Conservation (phyloP, 1,140 invertebrate genomes). For the Euwallacea fornicatus region DNA sequence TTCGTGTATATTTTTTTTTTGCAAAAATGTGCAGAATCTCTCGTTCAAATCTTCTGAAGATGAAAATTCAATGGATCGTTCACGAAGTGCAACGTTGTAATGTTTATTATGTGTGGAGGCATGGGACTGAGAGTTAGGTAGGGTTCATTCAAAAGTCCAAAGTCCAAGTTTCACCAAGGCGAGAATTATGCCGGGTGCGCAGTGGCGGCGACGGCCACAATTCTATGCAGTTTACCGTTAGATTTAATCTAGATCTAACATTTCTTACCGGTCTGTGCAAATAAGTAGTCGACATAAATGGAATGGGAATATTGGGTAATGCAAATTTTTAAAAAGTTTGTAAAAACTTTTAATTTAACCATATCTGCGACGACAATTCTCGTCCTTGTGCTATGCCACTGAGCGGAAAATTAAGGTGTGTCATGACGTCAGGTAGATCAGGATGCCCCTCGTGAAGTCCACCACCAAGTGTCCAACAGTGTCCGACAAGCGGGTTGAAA, state of each 20-base stretch:
- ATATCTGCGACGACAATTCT: background rate
- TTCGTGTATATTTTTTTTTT: background rate
- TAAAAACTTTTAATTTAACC: too few species aligned
- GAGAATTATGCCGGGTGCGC: slow-evolving; percentile 15
- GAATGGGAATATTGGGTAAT: too few species aligned
- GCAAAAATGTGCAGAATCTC: background rate
- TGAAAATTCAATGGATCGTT: slow-evolving; percentile 4
- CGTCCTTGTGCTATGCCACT: too few species aligned
- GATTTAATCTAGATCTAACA: too few species aligned
- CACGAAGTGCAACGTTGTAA: slow-evolving; percentile 20
- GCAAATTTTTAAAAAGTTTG: too few species aligned
- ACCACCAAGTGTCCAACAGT: too few species aligned
- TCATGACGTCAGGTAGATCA: too few species aligned
- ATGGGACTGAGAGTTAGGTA: slow-evolving; percentile 26
- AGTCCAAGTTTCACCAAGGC: slow-evolving; percentile 37
- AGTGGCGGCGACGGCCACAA: slow-evolving; percentile 5
- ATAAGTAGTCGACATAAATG: too few species aligned
- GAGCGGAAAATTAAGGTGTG: too few species aligned
- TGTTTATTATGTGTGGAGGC: slow-evolving; percentile 20
- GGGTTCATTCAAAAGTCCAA: slow-evolving; percentile 36
- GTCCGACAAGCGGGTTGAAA: too few species aligned
- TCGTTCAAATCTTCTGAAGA: background rate
- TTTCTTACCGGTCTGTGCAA: too few species aligned
- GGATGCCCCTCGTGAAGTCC: too few species aligned
- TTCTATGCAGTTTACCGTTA: background rate